Evolutionary conservation across 1,140 invertebrate species (phyloP).

Genomic region (Meteorus sp.): DNA sequence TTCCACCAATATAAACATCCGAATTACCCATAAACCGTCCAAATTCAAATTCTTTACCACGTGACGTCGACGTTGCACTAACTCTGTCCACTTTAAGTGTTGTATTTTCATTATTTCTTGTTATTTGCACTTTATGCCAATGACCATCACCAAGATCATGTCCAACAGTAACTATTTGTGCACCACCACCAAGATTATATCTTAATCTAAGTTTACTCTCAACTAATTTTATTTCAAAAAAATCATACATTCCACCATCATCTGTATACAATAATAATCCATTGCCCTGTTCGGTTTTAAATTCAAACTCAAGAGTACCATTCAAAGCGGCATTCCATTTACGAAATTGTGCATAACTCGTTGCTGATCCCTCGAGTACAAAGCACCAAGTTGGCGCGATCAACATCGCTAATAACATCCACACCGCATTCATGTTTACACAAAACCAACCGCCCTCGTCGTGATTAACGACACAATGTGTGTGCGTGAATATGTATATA

Average conservation of each 20-base stretch:
- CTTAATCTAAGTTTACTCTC: conserved; percentile 84
- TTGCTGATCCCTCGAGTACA: conserved; percentile 79
- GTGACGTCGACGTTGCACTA: conserved; percentile 72
- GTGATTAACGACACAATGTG: too few relatives aligned
- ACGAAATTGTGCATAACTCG: conserved; percentile 85
- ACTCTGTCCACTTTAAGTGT: conserved; percentile 79
- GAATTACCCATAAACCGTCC: conserved; percentile 83
- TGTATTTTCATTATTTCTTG: conserved; percentile 75
- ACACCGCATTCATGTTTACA: conserved; percentile 11
- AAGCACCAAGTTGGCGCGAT: conserved; percentile 54
- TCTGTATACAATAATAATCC: conserved; percentile 90
- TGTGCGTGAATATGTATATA: too few relatives aligned
- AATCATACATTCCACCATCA: conserved; percentile 91
- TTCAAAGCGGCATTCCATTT: conserved; percentile 88
- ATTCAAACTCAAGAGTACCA: conserved; percentile 87
- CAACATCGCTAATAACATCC: conserved; percentile 12
- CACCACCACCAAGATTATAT: conserved; percentile 84
- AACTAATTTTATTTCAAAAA: conserved; percentile 92
- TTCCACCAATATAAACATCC: conserved; percentile 88
- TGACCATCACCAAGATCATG: conserved; percentile 83
- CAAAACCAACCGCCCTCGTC: not conserved
- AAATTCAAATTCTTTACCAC: conserved; percentile 84
- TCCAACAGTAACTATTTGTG: conserved; percentile 85
- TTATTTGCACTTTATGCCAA: conserved; percentile 85
- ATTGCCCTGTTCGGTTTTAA: conserved; percentile 88